A percentile compares a stretch with the other conserved stretches of the same genome.
These are phyloP conservation scores for Idaea dimidiata DNA, from an alignment of 2,888 invertebrate genomes.

Conservation along the genomic window DNA sequence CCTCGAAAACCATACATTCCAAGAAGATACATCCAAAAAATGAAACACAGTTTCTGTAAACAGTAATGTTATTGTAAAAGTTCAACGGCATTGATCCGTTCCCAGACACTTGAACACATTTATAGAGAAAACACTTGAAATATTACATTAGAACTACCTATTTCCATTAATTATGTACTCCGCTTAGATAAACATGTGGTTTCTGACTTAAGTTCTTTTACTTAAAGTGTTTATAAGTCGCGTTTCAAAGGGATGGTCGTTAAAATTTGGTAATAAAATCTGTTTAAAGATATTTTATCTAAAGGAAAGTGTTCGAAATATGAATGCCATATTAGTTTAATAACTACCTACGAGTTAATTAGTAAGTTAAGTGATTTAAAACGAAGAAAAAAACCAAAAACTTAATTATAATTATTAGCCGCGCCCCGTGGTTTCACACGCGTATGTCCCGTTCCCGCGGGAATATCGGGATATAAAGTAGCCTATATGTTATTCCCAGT, in stretches of 20 bases:
- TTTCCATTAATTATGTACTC: neutral
- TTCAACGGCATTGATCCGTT: neutral
- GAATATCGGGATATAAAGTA: no score
- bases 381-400: no score
- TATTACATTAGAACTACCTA: neutral
- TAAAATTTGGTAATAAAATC: neutral
- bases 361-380: no score
- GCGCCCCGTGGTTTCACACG: no score
- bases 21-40: neutral
- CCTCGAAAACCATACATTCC: neutral
- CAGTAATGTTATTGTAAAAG: neutral
- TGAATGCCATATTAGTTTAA: no score
- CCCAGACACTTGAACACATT: neutral
- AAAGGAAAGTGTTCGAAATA: neutral
- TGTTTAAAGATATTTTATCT: neutral
- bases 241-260: neutral
- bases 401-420: no score
- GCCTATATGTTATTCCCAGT: no score
- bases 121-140: neutral
- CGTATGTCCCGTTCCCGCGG: no score
- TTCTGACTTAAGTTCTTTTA: neutral
- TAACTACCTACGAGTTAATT: no score
- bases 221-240: no score
- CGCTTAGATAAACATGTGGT: neutral
- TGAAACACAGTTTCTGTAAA: constrained; percentile 1